Evolutionary conservation across 2,113 vertebrate species (phyloP).

Genomic region (Gallinago jamesoni): DNA sequence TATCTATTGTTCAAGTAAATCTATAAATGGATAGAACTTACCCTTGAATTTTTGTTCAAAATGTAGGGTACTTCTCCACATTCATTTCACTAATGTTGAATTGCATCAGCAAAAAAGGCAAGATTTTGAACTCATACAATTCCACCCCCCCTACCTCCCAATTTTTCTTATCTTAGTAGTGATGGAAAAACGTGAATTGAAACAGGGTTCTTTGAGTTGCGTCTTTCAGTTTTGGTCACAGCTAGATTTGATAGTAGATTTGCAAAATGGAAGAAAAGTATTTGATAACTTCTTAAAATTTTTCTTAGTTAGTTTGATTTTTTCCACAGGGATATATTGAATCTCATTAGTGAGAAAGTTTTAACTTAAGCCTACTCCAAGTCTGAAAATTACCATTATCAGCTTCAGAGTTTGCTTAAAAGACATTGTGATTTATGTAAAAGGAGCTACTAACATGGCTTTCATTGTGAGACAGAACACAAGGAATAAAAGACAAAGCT

Average conservation of each 20-base stretch:
- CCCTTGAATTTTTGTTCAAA: not conserved
- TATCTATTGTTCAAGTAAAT: not conserved
- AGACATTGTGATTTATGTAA: not conserved
- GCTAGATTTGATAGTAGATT: not conserved
- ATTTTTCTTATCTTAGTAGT: not conserved
- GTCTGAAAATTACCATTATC: not conserved
- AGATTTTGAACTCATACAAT: not conserved
- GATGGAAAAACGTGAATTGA: not conserved
- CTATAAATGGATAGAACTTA: not conserved
- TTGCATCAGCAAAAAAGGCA: not conserved
- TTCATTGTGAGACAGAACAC: not conserved
- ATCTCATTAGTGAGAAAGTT: not conserved
- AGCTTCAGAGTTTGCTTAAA: not conserved
- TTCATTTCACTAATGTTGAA: not conserved
- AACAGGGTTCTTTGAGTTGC: not conserved
- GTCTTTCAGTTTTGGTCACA: not conserved
- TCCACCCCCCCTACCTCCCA: rapidly evolving
- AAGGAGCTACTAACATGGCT: not conserved
- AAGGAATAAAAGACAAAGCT: not conserved
- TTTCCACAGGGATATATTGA: not conserved
- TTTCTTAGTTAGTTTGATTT: not conserved
- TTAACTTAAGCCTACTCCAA: not conserved
- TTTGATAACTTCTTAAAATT: not conserved
- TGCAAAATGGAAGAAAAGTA: not conserved
- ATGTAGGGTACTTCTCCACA: not conserved